Conservation (phyloP, 2,797 vertebrate species). For the Sebastes melanostomus region DNA sequence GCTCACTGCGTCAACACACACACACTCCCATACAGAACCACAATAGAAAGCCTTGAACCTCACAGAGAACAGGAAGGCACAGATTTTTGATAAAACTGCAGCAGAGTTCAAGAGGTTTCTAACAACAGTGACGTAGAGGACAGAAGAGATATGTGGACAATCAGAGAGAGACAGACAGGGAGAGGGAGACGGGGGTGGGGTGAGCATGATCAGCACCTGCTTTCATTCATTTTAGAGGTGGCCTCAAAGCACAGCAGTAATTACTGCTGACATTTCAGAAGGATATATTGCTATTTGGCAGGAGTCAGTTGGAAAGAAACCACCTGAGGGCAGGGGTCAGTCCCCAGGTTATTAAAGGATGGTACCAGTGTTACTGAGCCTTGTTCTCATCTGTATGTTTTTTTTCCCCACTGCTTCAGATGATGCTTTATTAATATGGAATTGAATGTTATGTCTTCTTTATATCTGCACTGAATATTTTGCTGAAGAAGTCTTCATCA, state of each 20-base stretch:
- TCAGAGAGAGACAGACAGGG: not conserved
- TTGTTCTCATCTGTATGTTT: conserved; percentile 2
- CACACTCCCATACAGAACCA: not conserved
- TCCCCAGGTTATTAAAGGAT: conserved; percentile 49
- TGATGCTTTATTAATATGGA: not conserved
- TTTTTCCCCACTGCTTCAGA: not conserved
- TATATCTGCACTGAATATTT: not conserved
- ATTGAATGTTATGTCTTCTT: not conserved
- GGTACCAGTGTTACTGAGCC: not conserved
- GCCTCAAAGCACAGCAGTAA: conserved; percentile 62
- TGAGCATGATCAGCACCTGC: conserved; percentile 18
- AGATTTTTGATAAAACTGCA: conserved; percentile 1
- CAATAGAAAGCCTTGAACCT: not conserved
- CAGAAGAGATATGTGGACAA: conserved; percentile 3
- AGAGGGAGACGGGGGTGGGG: not conserved
- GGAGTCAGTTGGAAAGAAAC: conserved; percentile 48
- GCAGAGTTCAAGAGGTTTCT: conserved; percentile 15
- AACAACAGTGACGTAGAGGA: conserved; percentile 18
- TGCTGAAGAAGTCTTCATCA: not conserved
- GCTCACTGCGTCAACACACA: conserved; percentile 13
- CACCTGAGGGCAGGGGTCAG: conserved; percentile 46
- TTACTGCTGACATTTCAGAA: conserved; percentile 73
- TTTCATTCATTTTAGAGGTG: conserved; percentile 58
- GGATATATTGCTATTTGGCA: conserved; percentile 67
- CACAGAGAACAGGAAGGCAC: not conserved